phyloP scores from a whole-genome alignment of 92 coral and sea anemone species.

The Bergia puertoricense region DNA sequence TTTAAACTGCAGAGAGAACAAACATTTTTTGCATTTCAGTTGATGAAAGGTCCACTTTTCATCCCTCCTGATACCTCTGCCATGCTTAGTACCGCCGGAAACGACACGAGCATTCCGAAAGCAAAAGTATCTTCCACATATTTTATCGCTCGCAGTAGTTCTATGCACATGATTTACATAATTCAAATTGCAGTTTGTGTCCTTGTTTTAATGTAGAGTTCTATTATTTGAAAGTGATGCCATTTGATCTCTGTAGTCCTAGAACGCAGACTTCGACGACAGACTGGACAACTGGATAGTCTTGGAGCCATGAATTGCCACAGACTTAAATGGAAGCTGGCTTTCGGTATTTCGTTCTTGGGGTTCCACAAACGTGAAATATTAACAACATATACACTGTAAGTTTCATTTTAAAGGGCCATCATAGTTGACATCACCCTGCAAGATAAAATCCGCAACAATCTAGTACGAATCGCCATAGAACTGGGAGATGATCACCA shows the following conservation, averaged over 20 bases:
- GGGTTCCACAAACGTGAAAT: neutral
- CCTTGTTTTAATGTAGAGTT: too few species aligned
- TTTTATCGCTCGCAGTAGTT: neutral
- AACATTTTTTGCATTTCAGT: neutral
- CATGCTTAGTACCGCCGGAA: neutral
- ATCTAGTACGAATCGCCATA: neutral
- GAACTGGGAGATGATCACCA: neutral
- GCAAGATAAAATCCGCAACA: neutral
- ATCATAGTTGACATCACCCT: too few species aligned
- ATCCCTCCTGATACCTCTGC: neutral
- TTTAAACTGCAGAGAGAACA: neutral
- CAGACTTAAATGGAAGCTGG: neutral
- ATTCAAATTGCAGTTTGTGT: too few species aligned
- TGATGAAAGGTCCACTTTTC: neutral
- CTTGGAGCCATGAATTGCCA: neutral
- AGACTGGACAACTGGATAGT: neutral
- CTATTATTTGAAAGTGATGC: too few species aligned
- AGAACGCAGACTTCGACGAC: neutral
- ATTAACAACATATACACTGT: neutral
- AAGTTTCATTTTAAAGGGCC: neutral
- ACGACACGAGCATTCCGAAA: neutral
- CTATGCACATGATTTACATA: neutral
- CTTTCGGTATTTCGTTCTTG: neutral
- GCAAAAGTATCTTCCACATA: neutral
- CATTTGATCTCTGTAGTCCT: neutral